phyloP scores from a whole-genome alignment of 2,888 invertebrate genomes.

The Neocrepidodera transversa region DNA sequence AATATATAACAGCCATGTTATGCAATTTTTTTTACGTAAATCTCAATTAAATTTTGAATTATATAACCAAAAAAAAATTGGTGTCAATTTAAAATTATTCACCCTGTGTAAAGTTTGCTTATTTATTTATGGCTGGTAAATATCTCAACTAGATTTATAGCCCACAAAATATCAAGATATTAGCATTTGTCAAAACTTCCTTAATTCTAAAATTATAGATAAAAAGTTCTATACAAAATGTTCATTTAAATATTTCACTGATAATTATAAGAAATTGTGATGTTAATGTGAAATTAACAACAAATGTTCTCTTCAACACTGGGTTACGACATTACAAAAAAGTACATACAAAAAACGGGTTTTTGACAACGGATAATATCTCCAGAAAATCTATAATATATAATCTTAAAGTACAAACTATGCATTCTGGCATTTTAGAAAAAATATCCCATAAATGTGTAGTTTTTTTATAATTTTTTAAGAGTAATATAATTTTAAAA shows the following conservation, averaged over 20 bases:
- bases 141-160: conserved; percentile 40
- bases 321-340: conserved; percentile 40
- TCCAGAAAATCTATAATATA: conserved; percentile 53
- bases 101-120: too few species aligned
- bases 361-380: conserved; percentile 56
- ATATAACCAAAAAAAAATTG: too few species aligned
- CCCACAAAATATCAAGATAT: conserved; percentile 42
- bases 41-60: too few species aligned
- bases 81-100: too few species aligned
- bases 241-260: conserved; percentile 39
- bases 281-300: conserved; percentile 48
- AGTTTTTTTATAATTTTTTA: too few species aligned
- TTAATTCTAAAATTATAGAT: conserved; percentile 46
- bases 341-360: conserved; percentile 10
- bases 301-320: conserved; percentile 53
- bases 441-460: conserved; percentile 49
- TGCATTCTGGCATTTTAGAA: conserved; percentile 54
- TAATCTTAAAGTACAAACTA: conserved; percentile 54
- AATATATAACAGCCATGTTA: conserved; percentile 54
- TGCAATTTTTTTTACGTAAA: too few species aligned
- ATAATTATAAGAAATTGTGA: conserved; percentile 50
- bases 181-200: conserved; percentile 55
- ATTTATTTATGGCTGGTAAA: conserved; percentile 25
- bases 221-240: conserved; percentile 49
- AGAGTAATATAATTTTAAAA: too few species aligned